Percentiles rank a stretch among this genome's conserved stretches.
phyloP scores from a whole-genome alignment of 1,140 invertebrate genomes.

The Drosophila seguyi region DNA sequence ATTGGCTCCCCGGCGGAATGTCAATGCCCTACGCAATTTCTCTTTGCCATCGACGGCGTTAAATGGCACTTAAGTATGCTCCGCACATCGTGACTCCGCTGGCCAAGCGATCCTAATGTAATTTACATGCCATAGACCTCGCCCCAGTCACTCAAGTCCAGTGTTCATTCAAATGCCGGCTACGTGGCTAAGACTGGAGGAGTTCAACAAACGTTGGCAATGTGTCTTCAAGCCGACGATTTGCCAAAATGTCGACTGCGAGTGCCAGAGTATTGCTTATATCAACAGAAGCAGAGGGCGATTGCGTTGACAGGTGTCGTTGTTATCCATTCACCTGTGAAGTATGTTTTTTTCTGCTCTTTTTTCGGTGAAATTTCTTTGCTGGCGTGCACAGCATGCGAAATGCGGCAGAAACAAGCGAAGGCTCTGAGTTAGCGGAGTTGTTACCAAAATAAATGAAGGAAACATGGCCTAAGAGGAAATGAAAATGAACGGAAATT shows the following conservation, averaged over 20 bases:
- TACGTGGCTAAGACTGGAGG: constrained; percentile 44
- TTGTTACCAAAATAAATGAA: constrained; percentile 40
- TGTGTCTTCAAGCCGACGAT: constrained; percentile 37
- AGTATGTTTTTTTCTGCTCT: constrained; percentile 33
- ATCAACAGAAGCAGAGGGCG: constrained; percentile 18
- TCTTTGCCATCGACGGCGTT: constrained; percentile 57
- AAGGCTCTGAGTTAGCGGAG: constrained; percentile 56
- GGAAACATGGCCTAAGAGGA: neutral
- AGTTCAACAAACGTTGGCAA: constrained; percentile 67
- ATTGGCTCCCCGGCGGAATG: constrained; percentile 43
- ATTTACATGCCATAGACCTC: constrained; percentile 81
- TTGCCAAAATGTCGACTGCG: constrained; percentile 59
- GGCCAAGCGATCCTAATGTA: constrained; percentile 52
- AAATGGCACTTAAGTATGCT: constrained; percentile 74
- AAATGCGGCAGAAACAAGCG: constrained; percentile 67
- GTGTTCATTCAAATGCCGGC: constrained; percentile 65
- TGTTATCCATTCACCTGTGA: constrained; percentile 51
- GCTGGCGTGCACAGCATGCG: constrained; percentile 66
- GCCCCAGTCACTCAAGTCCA: constrained; percentile 64
- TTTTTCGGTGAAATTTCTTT: constrained; percentile 71
- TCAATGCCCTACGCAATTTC: constrained; percentile 82
- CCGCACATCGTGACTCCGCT: constrained; percentile 55
- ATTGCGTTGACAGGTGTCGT: constrained; percentile 64
- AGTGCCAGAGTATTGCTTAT: constrained; percentile 12
- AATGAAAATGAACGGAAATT: constrained; percentile 15